Evolutionary conservation across 2,888 invertebrate species (phyloP).

Genomic region (Sceliomorpha sp.): DNA sequence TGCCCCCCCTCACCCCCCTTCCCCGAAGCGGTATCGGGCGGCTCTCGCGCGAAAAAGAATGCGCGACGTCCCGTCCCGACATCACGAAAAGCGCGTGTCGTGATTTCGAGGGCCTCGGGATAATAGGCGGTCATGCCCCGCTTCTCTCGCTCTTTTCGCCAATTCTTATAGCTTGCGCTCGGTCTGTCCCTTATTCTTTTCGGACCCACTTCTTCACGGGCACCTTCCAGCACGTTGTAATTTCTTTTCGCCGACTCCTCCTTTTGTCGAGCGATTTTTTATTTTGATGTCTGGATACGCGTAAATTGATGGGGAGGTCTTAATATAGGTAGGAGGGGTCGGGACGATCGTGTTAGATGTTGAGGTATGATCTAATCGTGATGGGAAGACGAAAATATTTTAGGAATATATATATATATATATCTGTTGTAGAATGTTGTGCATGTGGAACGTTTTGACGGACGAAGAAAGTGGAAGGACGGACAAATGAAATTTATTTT

Average conservation of each 20-base stretch:
- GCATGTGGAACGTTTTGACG: no score
- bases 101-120: constrained; percentile 14
- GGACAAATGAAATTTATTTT: no score
- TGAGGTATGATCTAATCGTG: no score
- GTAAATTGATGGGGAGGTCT: constrained; percentile 32
- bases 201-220: constrained; percentile 14
- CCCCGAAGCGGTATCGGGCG: constrained; percentile 12
- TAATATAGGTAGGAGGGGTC: no score
- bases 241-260: constrained; percentile 18
- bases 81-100: constrained; percentile 15
- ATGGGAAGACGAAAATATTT: no score
- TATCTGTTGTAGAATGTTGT: constrained; percentile 3
- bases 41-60: constrained; percentile 30
- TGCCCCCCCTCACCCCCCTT: constrained; percentile 7
- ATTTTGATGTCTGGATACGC: constrained; percentile 37
- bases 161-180: no score
- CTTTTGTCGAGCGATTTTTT: constrained; percentile 33
- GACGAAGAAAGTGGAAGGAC: no score
- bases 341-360: no score
- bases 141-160: no score
- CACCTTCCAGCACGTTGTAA: constrained; percentile 45
- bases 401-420: no score
- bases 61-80: constrained; percentile 31
- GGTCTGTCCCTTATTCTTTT: no score
- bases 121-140: neutral